Percentiles rank a stretch among this genome's conserved stretches.
Conservation (phyloP, 1,140 invertebrate species). For the Penaeus japonicus region DNA sequence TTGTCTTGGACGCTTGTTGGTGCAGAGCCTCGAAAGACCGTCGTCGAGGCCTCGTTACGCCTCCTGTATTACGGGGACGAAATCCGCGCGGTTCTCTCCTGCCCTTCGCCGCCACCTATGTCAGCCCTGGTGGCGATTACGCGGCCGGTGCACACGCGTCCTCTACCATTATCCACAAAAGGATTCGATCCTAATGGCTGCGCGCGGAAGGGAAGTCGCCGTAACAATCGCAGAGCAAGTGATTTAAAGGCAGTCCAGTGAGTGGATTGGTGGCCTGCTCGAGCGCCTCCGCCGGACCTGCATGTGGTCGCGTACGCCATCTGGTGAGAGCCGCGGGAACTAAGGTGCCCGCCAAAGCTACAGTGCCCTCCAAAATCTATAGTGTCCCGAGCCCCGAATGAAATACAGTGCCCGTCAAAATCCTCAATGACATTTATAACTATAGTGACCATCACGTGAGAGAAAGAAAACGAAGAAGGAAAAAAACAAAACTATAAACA, state of each 20-base stretch:
- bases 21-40: background rate
- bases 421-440: background rate
- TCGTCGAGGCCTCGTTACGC: background rate
- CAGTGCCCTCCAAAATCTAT: background rate
- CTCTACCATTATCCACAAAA: too few species aligned
- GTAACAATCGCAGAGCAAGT: background rate
- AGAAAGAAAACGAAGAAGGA: background rate
- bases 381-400: background rate
- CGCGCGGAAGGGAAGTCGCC: too few species aligned
- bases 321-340: constrained; percentile 40
- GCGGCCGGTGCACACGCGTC: too few species aligned
- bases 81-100: background rate
- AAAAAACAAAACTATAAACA: too few species aligned
- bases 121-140: too few species aligned
- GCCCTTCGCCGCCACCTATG: too few species aligned
- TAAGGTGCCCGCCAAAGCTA: constrained; percentile 13
- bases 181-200: too few species aligned
- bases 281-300: background rate
- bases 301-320: constrained; percentile 21
- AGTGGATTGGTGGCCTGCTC: constrained; percentile 25
- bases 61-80: background rate
- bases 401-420: background rate
- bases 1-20: constrained; percentile 48
- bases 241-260: constrained; percentile 31
- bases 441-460: background rate